Evolutionary conservation across 2,797 vertebrate genomes (phyloP).

Genomic region (Phataginus tricuspis): DNA sequence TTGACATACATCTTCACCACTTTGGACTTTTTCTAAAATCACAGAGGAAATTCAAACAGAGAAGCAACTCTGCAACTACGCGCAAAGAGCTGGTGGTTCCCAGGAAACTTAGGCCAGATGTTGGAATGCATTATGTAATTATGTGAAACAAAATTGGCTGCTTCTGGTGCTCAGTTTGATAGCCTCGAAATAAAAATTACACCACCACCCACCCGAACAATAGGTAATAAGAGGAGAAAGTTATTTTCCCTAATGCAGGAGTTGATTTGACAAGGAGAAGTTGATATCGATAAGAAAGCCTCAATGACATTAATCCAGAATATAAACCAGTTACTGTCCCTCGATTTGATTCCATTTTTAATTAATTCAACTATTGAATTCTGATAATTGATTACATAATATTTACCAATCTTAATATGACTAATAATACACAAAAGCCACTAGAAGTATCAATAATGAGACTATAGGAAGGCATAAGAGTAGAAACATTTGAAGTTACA

Average conservation of each 20-base stretch:
- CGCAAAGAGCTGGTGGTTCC: background rate
- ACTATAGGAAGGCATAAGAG: background rate
- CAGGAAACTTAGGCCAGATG: background rate
- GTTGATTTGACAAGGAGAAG: background rate
- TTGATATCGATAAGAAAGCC: background rate
- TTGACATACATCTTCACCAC: background rate
- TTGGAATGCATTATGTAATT: background rate
- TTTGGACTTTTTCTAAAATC: slow-evolving; percentile 27
- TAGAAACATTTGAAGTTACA: background rate
- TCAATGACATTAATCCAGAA: background rate
- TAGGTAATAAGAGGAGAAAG: background rate
- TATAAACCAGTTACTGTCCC: background rate
- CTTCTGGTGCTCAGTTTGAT: background rate
- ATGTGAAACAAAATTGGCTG: background rate
- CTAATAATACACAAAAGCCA: background rate
- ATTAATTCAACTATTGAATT: background rate
- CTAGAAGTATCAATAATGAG: background rate
- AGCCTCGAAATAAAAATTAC: slow-evolving; percentile 12
- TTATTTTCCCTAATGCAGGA: background rate
- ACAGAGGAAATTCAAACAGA: background rate
- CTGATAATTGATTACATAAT: background rate
- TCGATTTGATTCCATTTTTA: background rate
- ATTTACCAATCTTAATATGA: background rate
- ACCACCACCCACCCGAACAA: background rate
- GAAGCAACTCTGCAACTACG: background rate